These are phyloP conservation scores for Aphrophora alni DNA, from an alignment of 2,888 invertebrate genomes.

Conservation along the genomic window DNA sequence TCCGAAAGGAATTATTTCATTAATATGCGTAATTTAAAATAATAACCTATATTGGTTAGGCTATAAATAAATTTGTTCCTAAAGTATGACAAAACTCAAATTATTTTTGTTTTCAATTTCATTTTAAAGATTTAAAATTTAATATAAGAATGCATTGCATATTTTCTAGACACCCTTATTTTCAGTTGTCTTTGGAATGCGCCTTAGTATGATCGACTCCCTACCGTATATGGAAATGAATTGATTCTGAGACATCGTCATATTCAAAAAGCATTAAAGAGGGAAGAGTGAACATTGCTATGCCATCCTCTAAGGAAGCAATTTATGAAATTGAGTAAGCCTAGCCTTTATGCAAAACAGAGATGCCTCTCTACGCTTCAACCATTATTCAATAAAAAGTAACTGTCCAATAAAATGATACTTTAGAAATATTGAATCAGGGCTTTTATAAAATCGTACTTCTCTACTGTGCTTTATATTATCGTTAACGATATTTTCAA, in stretches of 20 bases:
- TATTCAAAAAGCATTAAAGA: neutral
- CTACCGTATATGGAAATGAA: neutral
- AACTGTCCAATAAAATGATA: neutral
- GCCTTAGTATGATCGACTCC: neutral
- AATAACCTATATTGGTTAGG: too few species aligned
- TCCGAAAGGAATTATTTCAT: too few species aligned
- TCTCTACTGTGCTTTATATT: neutral
- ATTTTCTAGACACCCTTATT: neutral
- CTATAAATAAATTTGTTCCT: too few species aligned
- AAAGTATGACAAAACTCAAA: too few species aligned
- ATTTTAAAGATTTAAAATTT: too few species aligned
- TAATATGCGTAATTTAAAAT: too few species aligned
- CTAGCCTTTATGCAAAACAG: slow-evolving; percentile 1
- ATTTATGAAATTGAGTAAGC: slow-evolving; percentile 2
- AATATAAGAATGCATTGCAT: too few species aligned
- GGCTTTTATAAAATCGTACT: neutral
- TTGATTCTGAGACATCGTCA: neutral
- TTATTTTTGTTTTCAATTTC: too few species aligned
- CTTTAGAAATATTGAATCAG: slow-evolving; percentile 2
- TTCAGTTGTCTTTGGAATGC: neutral
- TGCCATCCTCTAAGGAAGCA: neutral
- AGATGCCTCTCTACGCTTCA: neutral
- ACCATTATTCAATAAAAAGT: neutral
- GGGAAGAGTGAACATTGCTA: neutral
- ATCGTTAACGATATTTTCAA: too few species aligned